A percentile compares a stretch with the other conserved stretches of the same genome.
phyloP scores from a whole-genome alignment of 2,113 vertebrate genomes.

The Nymphicus hollandicus region DNA sequence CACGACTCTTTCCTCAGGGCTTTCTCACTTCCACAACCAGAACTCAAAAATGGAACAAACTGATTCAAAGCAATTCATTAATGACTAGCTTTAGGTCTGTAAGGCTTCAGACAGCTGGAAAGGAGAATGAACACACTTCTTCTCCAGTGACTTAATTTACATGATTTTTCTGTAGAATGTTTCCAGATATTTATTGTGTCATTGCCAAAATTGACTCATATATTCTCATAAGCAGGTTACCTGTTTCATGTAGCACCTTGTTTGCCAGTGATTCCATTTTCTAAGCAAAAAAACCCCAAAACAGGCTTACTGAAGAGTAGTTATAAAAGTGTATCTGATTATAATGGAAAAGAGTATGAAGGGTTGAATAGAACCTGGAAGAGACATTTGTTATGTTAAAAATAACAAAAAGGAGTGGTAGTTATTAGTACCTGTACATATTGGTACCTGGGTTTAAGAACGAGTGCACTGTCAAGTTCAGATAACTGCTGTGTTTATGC shows the following conservation, averaged over 20 bases:
- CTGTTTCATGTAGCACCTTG: neutral
- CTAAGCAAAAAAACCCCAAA: neutral
- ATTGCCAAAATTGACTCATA: neutral
- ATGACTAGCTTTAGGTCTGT: neutral
- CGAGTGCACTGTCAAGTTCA: neutral
- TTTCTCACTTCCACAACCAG: neutral
- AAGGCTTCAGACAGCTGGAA: neutral
- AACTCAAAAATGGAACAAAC: slow-evolving; percentile 18
- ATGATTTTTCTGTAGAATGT: neutral
- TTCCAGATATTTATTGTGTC: neutral
- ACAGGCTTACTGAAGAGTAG: neutral
- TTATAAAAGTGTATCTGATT: neutral
- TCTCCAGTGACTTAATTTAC: neutral
- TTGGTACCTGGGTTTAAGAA: neutral
- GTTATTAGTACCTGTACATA: neutral
- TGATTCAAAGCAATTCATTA: neutral
- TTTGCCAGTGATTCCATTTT: neutral
- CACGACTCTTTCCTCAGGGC: neutral
- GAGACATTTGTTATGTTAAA: neutral
- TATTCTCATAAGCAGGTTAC: neutral
- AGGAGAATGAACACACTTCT: neutral
- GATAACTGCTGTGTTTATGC: neutral
- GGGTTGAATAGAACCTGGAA: neutral
- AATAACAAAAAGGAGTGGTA: neutral
- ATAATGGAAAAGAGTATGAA: neutral